Percentiles rank a stretch among this genome's conserved stretches.
phyloP scores from a whole-genome alignment of 2,113 vertebrate genomes.

The Eublepharis macularius region DNA sequence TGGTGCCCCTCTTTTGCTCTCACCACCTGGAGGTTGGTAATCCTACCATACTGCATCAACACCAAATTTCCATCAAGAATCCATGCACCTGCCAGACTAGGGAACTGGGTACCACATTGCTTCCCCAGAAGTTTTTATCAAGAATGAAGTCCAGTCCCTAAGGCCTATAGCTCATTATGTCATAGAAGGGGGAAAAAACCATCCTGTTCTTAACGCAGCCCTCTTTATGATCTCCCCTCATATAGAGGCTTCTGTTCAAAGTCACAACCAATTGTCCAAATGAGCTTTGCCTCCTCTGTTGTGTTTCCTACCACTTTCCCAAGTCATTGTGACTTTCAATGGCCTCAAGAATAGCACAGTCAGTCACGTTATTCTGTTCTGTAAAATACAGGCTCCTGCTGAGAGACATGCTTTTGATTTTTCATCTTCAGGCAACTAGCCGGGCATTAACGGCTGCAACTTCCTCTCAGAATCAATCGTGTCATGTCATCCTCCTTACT shows the following conservation, averaged over 20 bases:
- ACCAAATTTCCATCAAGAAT: neutral
- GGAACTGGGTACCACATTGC: neutral
- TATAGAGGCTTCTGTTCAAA: neutral
- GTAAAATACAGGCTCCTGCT: neutral
- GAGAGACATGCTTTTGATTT: neutral
- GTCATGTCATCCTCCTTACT: neutral
- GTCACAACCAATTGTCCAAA: neutral
- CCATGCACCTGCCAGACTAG: neutral
- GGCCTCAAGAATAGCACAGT: conserved; percentile 6
- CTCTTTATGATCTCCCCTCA: neutral
- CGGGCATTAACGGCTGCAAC: neutral
- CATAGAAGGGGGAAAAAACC: neutral
- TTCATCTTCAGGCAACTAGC: neutral
- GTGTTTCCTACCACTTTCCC: neutral
- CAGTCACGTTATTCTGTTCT: neutral
- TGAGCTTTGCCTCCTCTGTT: neutral
- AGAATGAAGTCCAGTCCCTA: neutral
- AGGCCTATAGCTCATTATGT: neutral
- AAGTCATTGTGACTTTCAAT: neutral
- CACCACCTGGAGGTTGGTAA: too few species aligned
- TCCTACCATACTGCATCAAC: too few species aligned
- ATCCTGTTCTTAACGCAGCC: neutral
- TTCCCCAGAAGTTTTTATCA: neutral
- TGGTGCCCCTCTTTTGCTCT: too few species aligned
- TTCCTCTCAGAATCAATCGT: neutral